Evolutionary conservation across 2,113 vertebrate species (phyloP), one percentile per base, ranked within the genome.

Genomic region (Alethe diademata): DNA sequence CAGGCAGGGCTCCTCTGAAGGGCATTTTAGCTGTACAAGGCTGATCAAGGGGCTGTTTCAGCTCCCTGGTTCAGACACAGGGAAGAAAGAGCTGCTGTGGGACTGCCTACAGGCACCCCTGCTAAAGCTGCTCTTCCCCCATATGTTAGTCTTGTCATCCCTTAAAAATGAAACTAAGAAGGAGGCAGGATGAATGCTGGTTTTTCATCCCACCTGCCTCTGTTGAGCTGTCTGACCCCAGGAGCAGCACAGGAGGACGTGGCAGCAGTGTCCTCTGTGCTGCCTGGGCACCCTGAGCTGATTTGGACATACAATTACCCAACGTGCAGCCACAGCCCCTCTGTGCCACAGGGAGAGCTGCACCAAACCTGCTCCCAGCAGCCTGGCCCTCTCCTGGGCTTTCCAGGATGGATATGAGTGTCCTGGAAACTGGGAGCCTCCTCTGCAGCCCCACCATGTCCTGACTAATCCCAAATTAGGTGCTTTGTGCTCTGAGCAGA

Each of bases 261-360:
- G 88, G 85, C 17, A 80, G 69, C 8, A 4, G 71, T 76, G 83
- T n/a, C 64, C 45, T 54, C 36, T 38, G 70, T 1, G 22, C 61
- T 71, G 71, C 58, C 79, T 2, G 36, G 60, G 47, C 65, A 36
- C 51, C 15, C 9, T 0, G 6, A n/a, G 73, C 0, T 2, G 53
- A 91, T 96, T 92, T 92, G 83, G 83, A 88, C 94, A 78, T 4
- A 1, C 72, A 80, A 64, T 95, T 95, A 91, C 91, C 86, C 79
- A 14, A 92, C 83, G 95, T 94, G 91, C 92, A 95, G 43, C 60
- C 66, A 2, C 70, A 24, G 86, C 67, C 74, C 57, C 62, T 61
- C 28, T 19, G 83, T 75, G 79, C 83, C 11, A 9, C 67, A 19
- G 57, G 12, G 15, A 64, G 48, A 79, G 62, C 86, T 36, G 70